Evolutionary conservation across 2,888 invertebrate species (phyloP).

Genomic region (Synanthedon vespiformis): DNA sequence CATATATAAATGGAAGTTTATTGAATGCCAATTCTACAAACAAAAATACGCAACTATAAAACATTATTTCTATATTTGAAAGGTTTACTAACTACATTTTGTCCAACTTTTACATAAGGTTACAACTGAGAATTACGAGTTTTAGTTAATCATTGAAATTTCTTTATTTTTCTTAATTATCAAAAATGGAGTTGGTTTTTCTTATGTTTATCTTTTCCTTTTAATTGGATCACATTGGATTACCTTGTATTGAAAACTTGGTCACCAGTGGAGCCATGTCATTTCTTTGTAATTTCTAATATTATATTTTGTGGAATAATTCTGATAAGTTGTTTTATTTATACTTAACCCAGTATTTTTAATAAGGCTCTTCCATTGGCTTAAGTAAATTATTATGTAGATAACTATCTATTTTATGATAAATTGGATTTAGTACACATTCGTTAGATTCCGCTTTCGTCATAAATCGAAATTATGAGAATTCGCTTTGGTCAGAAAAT

Average conservation of each 20-base stretch:
- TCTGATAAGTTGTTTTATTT: conserved; percentile 6
- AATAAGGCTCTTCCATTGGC: too few species aligned
- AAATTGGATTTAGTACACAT: too few species aligned
- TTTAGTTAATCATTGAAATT: conserved; percentile 47
- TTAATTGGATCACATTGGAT: conserved; percentile 22
- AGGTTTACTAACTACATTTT: conserved; percentile 40
- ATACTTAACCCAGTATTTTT: too few species aligned
- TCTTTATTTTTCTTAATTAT: conserved; percentile 33
- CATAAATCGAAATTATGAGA: too few species aligned
- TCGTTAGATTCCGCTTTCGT: too few species aligned
- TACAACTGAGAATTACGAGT: conserved; percentile 55
- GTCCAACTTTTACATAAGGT: conserved; percentile 52
- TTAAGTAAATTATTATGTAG: too few species aligned
- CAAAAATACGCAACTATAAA: conserved; percentile 66
- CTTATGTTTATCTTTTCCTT: conserved; percentile 37
- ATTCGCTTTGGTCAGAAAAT: too few species aligned
- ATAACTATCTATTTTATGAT: too few species aligned
- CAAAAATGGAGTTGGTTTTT: conserved; percentile 59
- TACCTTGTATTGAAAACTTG: conserved; percentile 63
- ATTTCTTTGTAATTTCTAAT: conserved; percentile 54
- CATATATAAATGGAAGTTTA: conserved; percentile 34
- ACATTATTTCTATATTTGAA: conserved; percentile 48
- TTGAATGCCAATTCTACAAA: conserved; percentile 55
- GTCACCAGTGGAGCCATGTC: conserved; percentile 51
- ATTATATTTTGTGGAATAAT: conserved; percentile 61